Conservation (phyloP, 2,888 invertebrate species). For the Lasioglossum pauxillum region DNA sequence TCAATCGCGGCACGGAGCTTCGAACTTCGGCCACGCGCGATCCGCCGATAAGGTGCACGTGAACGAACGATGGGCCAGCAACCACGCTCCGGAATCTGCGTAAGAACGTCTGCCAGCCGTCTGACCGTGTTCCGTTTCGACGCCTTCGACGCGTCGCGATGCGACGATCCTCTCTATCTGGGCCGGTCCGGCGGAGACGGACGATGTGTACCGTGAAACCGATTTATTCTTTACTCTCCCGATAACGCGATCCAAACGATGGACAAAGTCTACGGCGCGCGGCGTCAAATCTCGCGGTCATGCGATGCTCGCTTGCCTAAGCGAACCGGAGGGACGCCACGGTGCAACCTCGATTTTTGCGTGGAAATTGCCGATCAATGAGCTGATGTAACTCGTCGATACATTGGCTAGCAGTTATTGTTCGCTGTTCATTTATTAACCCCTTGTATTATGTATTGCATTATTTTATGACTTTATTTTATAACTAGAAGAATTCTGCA, state of each 20-base stretch:
- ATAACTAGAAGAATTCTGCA: no score
- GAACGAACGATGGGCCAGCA: constrained; percentile 47
- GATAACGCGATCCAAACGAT: not conserved
- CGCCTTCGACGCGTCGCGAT: not conserved
- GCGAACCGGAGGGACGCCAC: not conserved
- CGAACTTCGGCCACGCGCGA: constrained; percentile 60
- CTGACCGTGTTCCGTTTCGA: constrained; percentile 39
- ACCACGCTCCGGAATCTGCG: constrained; percentile 24
- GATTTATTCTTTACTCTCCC: constrained; percentile 9
- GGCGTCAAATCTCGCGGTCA: not conserved
- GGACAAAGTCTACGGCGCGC: constrained; percentile 5
- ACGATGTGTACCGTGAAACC: not conserved
- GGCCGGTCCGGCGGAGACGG: constrained; percentile 8
- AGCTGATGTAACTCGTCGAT: no score
- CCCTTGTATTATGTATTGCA: not conserved
- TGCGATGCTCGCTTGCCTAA: not conserved
- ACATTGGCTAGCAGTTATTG: not conserved
- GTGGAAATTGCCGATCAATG: not conserved
- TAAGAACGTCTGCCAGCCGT: constrained; percentile 53
- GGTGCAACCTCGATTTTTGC: not conserved
- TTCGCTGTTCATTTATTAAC: not conserved
- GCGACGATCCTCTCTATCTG: constrained; percentile 17
- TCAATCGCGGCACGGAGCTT: constrained; percentile 45
- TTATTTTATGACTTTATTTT: no score
- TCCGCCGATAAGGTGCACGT: constrained; percentile 61